Conservation (phyloP, 1,140 invertebrate species). For the Drosophila auraria region DNA sequence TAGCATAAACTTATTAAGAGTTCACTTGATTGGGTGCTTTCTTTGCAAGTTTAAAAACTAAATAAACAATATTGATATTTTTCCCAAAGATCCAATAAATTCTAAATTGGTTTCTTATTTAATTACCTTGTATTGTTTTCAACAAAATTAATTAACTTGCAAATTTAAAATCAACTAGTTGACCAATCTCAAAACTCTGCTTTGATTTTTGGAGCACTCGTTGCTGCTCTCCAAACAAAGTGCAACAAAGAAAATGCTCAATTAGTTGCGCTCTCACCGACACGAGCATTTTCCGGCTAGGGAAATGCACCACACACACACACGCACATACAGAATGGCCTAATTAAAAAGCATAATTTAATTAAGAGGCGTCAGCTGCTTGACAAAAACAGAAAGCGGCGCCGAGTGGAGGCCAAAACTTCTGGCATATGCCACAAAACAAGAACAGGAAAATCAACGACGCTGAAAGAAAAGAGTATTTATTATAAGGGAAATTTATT, state of each 20-base stretch:
- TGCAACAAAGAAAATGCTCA: slow-evolving; percentile 56
- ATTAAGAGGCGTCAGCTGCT: slow-evolving; percentile 70
- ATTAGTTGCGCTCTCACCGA: slow-evolving; percentile 45
- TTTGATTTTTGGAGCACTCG: slow-evolving; percentile 34
- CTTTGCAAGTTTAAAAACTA: neutral
- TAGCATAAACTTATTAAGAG: neutral
- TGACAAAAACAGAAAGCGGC: slow-evolving; percentile 44
- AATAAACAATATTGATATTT: neutral
- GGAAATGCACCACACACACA: slow-evolving; percentile 26
- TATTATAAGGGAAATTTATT: neutral
- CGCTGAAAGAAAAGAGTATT: neutral
- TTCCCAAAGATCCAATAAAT: neutral
- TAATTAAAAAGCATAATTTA: slow-evolving; percentile 81
- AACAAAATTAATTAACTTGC: slow-evolving; percentile 1
- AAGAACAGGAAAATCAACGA: slow-evolving; percentile 45
- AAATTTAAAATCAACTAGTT: slow-evolving; percentile 11
- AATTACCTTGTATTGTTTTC: neutral
- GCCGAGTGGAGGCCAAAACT: slow-evolving; percentile 39
- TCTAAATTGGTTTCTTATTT: neutral
- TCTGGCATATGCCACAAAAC: slow-evolving; percentile 72
- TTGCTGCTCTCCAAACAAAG: slow-evolving; percentile 3
- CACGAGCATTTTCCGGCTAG: slow-evolving; percentile 22
- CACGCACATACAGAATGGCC: slow-evolving; percentile 49
- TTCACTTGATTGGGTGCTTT: neutral
- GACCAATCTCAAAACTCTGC: neutral